Conservation (phyloP, 2,797 vertebrate genomes). For the Macropodus opercularis region DNA sequence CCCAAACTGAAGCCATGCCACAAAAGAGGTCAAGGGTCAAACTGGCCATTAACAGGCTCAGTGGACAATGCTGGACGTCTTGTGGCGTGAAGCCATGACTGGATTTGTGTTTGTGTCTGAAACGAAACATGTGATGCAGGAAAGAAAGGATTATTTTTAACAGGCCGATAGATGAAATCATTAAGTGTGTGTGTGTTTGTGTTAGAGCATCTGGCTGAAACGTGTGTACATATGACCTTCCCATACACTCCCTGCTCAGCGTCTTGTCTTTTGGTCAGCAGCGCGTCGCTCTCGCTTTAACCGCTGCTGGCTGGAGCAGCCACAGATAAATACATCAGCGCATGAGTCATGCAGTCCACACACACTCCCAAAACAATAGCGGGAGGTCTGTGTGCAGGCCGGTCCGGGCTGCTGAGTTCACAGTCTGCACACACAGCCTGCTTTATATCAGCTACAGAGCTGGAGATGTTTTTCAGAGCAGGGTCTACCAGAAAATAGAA, state of each 20-base stretch:
- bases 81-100: slow-evolving; percentile 42
- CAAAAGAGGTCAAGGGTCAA: slow-evolving; percentile 62
- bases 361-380: slow-evolving; percentile 82
- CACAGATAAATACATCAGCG: slow-evolving; percentile 79
- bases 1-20: slow-evolving; percentile 34
- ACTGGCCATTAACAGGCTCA: slow-evolving; percentile 50
- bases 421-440: slow-evolving; percentile 66
- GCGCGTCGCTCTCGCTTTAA: slow-evolving; percentile 15
- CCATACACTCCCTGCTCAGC: slow-evolving; percentile 11
- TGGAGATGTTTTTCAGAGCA: slow-evolving; percentile 68
- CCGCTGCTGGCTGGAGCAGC: slow-evolving; percentile 46
- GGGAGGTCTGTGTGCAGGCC: slow-evolving; percentile 71
- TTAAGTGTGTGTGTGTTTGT: slow-evolving; percentile 2
- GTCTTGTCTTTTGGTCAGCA: slow-evolving; percentile 38
- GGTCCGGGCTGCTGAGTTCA: slow-evolving; percentile 76
- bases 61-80: slow-evolving; percentile 20
- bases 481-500: slow-evolving; percentile 30
- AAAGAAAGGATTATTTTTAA: slow-evolving; percentile 32
- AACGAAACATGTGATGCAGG: slow-evolving; percentile 41
- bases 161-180: slow-evolving; percentile 20
- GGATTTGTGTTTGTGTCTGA: slow-evolving; percentile 50
- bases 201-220: slow-evolving; percentile 7
- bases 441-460: slow-evolving; percentile 67
- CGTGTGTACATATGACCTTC: background rate
- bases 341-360: slow-evolving; percentile 79